phyloP scores from a whole-genome alignment of 64 coral and sea anemone genomes.

The Cladopsammia gracilis region DNA sequence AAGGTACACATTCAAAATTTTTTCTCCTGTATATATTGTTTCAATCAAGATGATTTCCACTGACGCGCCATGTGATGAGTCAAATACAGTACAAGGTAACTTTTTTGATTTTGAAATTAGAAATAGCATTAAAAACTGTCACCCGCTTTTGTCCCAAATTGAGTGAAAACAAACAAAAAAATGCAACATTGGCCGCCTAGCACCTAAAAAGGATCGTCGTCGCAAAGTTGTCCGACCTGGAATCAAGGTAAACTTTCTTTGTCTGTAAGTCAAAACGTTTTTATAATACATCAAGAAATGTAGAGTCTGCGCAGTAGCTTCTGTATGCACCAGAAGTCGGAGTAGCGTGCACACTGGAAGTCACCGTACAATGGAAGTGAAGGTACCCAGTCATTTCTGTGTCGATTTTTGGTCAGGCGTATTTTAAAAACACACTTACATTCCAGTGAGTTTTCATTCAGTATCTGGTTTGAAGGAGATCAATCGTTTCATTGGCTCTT shows the following conservation, averaged over 20 bases:
- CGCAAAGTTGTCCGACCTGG: neutral
- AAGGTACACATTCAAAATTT: constrained; percentile 20
- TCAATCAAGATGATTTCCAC: neutral
- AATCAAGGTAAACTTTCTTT: constrained; percentile 13
- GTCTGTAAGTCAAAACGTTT: constrained; percentile 4
- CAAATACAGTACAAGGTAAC: constrained; percentile 7
- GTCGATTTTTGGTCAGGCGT: constrained; percentile 38
- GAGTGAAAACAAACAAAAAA: neutral
- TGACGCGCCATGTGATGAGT: too few relatives aligned
- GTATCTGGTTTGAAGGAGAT: constrained; percentile 41
- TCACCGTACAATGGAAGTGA: constrained; percentile 16
- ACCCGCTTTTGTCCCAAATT: neutral
- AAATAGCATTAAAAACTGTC: neutral
- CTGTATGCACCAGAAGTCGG: neutral
- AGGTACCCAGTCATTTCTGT: constrained; percentile 32
- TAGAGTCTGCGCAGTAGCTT: neutral
- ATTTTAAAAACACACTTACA: constrained; percentile 27
- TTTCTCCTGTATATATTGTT: neutral
- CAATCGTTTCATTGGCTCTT: constrained; percentile 37
- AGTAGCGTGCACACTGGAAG: too few relatives aligned
- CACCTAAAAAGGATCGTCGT: neutral
- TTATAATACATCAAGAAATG: neutral
- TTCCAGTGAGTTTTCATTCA: constrained; percentile 45
- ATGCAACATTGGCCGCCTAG: neutral
- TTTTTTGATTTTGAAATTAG: neutral